Conservation (phyloP, 64 coral and sea anemone genomes). For the Orbicella faveolata region DNA sequence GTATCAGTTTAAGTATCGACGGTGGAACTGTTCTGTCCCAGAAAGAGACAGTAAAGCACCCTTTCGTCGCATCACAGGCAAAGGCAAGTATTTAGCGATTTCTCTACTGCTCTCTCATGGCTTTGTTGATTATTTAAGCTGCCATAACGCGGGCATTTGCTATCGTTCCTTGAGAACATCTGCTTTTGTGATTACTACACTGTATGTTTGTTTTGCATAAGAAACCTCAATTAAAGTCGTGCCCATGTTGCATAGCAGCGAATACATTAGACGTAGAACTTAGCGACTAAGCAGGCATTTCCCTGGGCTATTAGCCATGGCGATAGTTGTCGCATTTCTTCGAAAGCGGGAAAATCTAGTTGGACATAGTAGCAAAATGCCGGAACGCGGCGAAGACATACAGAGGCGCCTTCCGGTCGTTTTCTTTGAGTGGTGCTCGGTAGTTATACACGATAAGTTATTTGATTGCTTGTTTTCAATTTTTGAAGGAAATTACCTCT, state of each 20-base stretch:
- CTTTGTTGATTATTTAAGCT: not conserved
- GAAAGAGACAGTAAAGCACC: conserved; percentile 5
- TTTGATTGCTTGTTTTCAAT: too few species aligned
- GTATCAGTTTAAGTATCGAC: conserved; percentile 56
- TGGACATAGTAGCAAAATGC: not conserved
- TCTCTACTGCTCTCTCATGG: not conserved
- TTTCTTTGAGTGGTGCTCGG: too few species aligned
- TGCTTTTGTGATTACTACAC: conserved; percentile 9
- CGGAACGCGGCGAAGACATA: too few species aligned
- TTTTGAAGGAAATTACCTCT: not conserved
- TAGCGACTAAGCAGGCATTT: not conserved
- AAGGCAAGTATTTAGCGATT: conserved; percentile 9
- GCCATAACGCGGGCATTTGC: not conserved
- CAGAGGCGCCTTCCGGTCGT: too few species aligned
- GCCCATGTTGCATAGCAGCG: not conserved
- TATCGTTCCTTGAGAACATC: not conserved
- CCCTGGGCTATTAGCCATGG: not conserved
- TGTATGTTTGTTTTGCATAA: conserved; percentile 27
- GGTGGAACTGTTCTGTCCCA: conserved; percentile 67
- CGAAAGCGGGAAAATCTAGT: not conserved
- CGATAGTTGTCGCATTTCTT: not conserved
- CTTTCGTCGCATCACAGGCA: conserved; percentile 28
- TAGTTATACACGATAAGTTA: too few species aligned
- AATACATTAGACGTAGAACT: not conserved
- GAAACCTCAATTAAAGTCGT: conserved; percentile 26